Conservation (phyloP, 2,888 invertebrate genomes). For the Drosophila multiciliata region DNA sequence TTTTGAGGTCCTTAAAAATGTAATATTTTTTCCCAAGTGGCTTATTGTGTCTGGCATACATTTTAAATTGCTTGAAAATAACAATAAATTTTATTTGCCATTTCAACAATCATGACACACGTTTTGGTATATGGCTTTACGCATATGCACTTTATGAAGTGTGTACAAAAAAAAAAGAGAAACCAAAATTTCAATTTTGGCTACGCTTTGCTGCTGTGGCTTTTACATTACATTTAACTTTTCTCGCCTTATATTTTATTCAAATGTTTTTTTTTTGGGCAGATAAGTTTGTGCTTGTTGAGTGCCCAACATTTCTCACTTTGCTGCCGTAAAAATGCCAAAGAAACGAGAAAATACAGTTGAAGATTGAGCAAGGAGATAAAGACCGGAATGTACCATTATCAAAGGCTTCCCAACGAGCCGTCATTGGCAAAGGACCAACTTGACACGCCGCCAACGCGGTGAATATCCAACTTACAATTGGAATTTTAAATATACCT, state of each 20-base stretch:
- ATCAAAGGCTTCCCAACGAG: constrained; percentile 36
- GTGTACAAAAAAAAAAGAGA: constrained; percentile 20
- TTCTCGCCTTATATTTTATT: constrained; percentile 77
- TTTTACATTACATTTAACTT: constrained; percentile 76
- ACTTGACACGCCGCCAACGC: constrained; percentile 39
- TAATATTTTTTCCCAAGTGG: too few relatives aligned
- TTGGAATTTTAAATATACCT: constrained; percentile 31
- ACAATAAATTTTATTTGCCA: not conserved
- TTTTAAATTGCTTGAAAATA: not conserved
- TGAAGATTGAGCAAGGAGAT: not conserved
- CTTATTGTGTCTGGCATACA: not conserved
- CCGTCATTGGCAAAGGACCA: constrained; percentile 39
- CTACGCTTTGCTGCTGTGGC: constrained; percentile 38
- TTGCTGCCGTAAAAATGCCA: constrained; percentile 66
- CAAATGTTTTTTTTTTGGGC: constrained; percentile 64
- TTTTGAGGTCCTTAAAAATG: too few relatives aligned
- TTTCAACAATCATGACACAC: not conserved
- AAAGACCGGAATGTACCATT: constrained; percentile 28
- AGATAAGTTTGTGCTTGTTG: constrained; percentile 68
- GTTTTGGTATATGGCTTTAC: not conserved
- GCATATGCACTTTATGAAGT: constrained; percentile 1
- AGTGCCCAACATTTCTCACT: constrained; percentile 72
- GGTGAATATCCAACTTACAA: constrained; percentile 14
- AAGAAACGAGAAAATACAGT: constrained; percentile 34
- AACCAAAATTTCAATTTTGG: constrained; percentile 45